phyloP scores from a whole-genome alignment of 2,113 vertebrate genomes.

The Piprites chloris region DNA sequence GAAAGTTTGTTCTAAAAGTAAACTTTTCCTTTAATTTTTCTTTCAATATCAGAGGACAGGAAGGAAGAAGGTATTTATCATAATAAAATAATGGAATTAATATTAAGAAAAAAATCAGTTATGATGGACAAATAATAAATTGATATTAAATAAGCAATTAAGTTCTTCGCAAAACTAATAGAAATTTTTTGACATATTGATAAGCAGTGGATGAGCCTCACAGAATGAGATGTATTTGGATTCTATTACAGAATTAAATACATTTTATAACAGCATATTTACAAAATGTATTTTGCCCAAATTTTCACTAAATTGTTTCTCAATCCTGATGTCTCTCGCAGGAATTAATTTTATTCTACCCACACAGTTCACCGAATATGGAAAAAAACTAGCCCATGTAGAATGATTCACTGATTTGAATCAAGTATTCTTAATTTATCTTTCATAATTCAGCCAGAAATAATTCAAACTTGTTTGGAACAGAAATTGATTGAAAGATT shows the following conservation, averaged over 20 bases:
- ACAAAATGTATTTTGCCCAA: neutral
- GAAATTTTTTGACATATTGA: neutral
- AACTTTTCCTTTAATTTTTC: neutral
- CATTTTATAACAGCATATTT: conserved; percentile 6
- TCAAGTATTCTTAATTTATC: conserved; percentile 26
- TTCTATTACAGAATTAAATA: neutral
- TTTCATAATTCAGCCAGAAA: neutral
- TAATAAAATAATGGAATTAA: neutral
- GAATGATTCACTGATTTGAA: conserved; percentile 32
- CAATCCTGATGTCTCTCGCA: neutral
- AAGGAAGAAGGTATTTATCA: neutral
- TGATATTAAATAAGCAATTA: neutral
- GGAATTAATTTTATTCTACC: conserved; percentile 5
- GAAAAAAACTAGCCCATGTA: conserved; percentile 29
- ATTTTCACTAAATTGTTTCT: conserved; percentile 21
- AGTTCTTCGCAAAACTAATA: neutral
- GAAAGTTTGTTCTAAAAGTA: neutral
- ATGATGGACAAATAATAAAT: neutral
- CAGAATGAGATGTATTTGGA: neutral
- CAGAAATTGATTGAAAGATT: neutral
- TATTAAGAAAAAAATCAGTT: neutral
- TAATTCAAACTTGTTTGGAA: conserved; percentile 25
- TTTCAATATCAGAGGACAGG: neutral
- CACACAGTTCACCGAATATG: neutral
- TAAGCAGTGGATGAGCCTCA: neutral